Evolutionary conservation across 2,113 vertebrate species (phyloP).

Genomic region (Tachycineta bicolor): DNA sequence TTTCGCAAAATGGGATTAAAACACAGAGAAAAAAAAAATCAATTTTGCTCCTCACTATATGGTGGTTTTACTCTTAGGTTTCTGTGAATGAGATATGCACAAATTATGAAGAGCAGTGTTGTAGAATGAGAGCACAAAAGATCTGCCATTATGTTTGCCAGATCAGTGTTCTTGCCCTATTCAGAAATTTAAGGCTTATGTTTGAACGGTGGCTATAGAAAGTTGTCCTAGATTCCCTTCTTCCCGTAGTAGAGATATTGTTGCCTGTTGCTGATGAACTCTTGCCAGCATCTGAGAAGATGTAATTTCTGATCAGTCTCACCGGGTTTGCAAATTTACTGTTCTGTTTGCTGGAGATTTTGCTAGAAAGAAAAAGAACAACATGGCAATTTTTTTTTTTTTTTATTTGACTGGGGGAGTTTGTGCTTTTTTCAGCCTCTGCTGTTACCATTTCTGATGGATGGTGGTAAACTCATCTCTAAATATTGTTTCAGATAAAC

Average conservation of each 20-base stretch:
- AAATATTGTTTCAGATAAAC: background rate
- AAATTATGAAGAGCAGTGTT: background rate
- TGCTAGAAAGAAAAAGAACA: background rate
- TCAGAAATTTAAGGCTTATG: background rate
- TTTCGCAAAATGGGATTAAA: constrained; percentile 4
- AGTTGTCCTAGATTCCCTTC: background rate
- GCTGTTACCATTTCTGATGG: background rate
- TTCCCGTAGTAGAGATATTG: background rate
- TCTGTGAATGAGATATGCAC: background rate
- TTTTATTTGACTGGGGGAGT: background rate
- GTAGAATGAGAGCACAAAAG: background rate
- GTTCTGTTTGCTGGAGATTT: background rate
- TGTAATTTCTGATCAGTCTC: background rate
- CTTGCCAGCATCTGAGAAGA: background rate
- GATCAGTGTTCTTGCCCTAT: background rate
- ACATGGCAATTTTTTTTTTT: background rate
- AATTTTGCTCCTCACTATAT: background rate
- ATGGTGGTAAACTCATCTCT: background rate
- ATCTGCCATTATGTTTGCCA: background rate
- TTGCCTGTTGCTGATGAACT: background rate
- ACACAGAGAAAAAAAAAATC: background rate
- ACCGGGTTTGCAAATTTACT: background rate
- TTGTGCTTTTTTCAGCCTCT: background rate
- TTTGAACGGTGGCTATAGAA: background rate
- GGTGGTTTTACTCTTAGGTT: background rate